Evolutionary conservation across 2,113 vertebrate genomes (phyloP), one percentile per base, ranked within the genome.

Genomic region (Axis porcinus): DNA sequence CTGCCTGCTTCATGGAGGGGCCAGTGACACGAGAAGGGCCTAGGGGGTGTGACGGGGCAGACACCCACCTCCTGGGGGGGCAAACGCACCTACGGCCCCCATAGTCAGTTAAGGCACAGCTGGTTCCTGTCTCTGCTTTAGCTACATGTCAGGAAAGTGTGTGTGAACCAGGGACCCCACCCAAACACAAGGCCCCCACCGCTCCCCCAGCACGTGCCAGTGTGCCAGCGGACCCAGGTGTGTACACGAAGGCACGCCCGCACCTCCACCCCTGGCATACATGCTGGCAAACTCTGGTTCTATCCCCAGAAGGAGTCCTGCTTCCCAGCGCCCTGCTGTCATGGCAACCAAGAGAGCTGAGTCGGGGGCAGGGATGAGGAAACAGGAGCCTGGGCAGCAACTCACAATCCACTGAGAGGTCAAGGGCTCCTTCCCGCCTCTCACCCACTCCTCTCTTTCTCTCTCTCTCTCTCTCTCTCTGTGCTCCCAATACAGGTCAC

Each of bases 301-400:
- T 55, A 21, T 76, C 89, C 91, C 83, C 50, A 64, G 40, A 55
- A 55, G 89, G 67, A 93, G 94, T 79, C 82, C 91, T 86, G 78
- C 64, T 89, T 95, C 96, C 90, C 28, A 91, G 86, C 7, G 15
- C 79, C 81, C 85, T 21, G 70, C 67, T 95, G 97, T 83, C 97
- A 97, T 89, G 93, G 91, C 55, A 97, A 97, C 88, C 55, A 40
- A 81, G 81, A 92, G 70, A 81, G 74, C 92, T 84, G n/a, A 79
- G 7, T 47, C 1, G 3, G 57, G 52, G 47, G 7, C 0, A 9
- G 50, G n/a, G 25, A 40, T 6, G 3, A 76, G 55, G 55, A 84
- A 47, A 67, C 28, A 23, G 21, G 55, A 91, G 33, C 30, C 67
- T 36, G 10, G 88, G 62, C 76, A 28, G 28, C 9, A 25, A 50